Evolutionary conservation across 2,888 invertebrate genomes (phyloP), one percentile per base, ranked within the genome.

Genomic region (Apodemia hepburni): DNA sequence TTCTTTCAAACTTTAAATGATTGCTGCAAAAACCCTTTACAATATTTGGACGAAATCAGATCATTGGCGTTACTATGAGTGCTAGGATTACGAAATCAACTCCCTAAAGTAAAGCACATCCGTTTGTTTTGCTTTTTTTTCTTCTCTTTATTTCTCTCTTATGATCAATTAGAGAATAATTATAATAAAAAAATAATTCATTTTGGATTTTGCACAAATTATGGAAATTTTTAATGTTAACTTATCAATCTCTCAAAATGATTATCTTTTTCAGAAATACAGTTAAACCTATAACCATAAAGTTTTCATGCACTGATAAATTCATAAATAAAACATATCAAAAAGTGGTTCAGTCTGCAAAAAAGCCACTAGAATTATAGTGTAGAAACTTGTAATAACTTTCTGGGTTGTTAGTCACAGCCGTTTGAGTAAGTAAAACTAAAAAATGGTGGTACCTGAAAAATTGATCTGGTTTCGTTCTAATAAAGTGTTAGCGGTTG

Each of bases 311-410:
- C 80, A 80, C 83, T 81, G 82, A n/a, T n/a, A n/a, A 82, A 80
- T 79, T 80, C 83, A n/a, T n/a, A n/a, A 85, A 82, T 87, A 84
- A 90, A 88, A 91, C 90, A 91, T 91, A 91, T 91, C 90, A 91
- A 86, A 85, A 84, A 85, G 87, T 86, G 85, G 86, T 87, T 83
- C 85, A 83, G 79, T 80, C 77, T 80, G 85, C 83, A 79, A 79
- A 79, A 22, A 80, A 82, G 81, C 83, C 87, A 86, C 87, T 81
- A 76, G 82, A 81, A 82, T 87, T 87, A 85, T 87, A 87, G 89
- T 5, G 15, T 42, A 42, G 15, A 42, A 42, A 9, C 33, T 38
- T 87, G 86, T 87, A 84, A 86, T 77, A 80, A 79, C 76, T 76
- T 79, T 17, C 51, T 33, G 18, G 27, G 33, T 58, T 42, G 27